phyloP scores from a whole-genome alignment of 2,888 invertebrate genomes.

The Merodon equestris region DNA sequence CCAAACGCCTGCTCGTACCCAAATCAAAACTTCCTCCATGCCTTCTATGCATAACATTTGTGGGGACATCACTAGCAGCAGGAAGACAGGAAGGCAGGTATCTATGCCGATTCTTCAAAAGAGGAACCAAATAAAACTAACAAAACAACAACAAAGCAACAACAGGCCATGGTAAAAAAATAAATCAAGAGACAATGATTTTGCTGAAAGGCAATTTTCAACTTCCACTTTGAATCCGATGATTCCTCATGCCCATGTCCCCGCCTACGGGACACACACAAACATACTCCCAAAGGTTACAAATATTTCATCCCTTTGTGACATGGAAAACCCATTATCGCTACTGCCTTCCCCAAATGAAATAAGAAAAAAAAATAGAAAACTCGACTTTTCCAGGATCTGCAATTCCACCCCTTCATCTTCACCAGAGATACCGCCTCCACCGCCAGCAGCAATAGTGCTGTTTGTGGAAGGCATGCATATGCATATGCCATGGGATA shows the following conservation, averaged over 20 bases:
- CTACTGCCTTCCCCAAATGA: conserved; percentile 66
- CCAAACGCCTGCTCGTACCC: conserved; percentile 28
- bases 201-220: conserved; percentile 68
- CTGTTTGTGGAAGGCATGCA: conserved; percentile 36
- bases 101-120: conserved; percentile 3
- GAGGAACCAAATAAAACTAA: conserved; percentile 1
- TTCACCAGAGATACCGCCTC: no score
- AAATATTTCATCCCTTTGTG: conserved; percentile 73
- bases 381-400: conserved; percentile 23
- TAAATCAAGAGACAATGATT: conserved; percentile 67
- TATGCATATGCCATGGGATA: conserved; percentile 54
- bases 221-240: conserved; percentile 44
- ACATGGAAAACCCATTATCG: conserved; percentile 76
- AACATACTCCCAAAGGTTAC: conserved; percentile 32
- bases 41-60: background rate
- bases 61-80: conserved; percentile 2
- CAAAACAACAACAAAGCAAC: no score
- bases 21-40: conserved; percentile 24
- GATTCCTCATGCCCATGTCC: conserved; percentile 30
- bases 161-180: conserved; percentile 25
- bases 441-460: background rate
- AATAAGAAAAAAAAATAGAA: no score
- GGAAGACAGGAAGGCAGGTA: conserved; percentile 7
- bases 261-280: background rate
- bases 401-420: background rate